A percentile compares a stretch with the other conserved stretches of the same genome.
phyloP scores from a whole-genome alignment of 1,140 invertebrate genomes.

The Ostrea denselamellosa region DNA sequence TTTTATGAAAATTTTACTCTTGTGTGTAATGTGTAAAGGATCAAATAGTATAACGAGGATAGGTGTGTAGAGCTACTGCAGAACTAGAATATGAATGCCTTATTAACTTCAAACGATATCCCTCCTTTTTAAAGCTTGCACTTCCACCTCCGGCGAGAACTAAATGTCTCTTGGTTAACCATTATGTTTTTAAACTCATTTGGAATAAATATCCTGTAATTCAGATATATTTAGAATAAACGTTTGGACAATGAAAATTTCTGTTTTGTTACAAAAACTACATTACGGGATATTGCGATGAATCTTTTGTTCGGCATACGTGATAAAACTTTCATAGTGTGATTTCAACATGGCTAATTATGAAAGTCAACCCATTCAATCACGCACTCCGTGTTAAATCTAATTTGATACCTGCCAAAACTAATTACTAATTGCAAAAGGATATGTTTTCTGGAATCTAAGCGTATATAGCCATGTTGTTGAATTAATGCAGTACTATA shows the following conservation, averaged over 20 bases:
- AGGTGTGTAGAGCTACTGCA: too few relatives aligned
- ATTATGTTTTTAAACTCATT: neutral
- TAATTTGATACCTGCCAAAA: conserved; percentile 22
- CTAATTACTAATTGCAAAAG: conserved; percentile 24
- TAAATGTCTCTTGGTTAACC: neutral
- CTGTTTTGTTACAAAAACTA: neutral
- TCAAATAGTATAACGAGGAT: too few relatives aligned
- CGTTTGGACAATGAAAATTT: neutral
- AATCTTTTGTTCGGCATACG: conserved; percentile 6
- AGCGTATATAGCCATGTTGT: neutral
- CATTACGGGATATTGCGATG: neutral
- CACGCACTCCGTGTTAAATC: conserved; percentile 2
- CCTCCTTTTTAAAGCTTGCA: neutral
- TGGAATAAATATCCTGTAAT: conserved; percentile 1
- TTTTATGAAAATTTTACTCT: too few relatives aligned
- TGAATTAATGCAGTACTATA: neutral
- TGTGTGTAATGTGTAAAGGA: too few relatives aligned
- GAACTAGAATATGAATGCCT: too few relatives aligned
- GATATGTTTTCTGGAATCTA: conserved; percentile 16
- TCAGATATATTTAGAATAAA: conserved; percentile 1
- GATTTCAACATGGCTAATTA: neutral
- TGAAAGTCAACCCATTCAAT: neutral
- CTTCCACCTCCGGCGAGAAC: neutral
- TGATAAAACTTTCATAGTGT: neutral
- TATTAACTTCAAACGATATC: neutral